Percentiles rank a stretch among this genome's conserved stretches.
Evolutionary conservation across 2,797 vertebrate species (phyloP).

Genomic region (Emydoidea blandingii): DNA sequence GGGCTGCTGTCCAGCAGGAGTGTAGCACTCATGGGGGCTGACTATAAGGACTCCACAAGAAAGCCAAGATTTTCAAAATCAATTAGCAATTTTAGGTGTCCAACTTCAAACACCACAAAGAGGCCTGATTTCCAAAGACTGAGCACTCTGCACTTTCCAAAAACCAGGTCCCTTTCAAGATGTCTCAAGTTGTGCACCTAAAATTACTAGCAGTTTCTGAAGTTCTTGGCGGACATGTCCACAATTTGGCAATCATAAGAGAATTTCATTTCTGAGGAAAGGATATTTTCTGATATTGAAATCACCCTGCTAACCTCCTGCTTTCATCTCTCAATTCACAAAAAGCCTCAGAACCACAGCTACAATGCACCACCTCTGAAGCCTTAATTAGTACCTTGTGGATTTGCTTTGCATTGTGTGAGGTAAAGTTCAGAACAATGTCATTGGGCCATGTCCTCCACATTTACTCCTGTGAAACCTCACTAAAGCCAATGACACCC

Average conservation of each 20-base stretch:
- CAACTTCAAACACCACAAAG: background rate
- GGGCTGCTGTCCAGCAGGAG: background rate
- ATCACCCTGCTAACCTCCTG: background rate
- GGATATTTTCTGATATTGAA: accelerated
- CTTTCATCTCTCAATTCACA: background rate
- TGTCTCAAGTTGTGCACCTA: background rate
- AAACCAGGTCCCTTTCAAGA: background rate
- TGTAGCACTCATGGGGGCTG: background rate
- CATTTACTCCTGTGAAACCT: background rate
- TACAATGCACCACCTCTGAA: background rate
- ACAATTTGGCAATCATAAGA: background rate
- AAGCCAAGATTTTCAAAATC: background rate
- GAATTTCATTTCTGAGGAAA: background rate
- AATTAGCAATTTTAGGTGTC: background rate
- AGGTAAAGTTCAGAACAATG: background rate
- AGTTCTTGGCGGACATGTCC: background rate
- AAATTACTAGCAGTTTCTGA: background rate
- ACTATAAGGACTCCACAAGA: background rate
- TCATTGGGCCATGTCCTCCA: background rate
- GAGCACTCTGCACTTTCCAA: background rate
- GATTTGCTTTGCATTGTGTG: background rate
- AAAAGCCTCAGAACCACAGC: background rate
- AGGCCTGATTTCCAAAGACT: background rate
- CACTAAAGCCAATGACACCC: background rate
- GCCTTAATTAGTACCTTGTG: background rate